Percentiles rank a stretch among this genome's conserved stretches.
phyloP scores from a whole-genome alignment of 2,888 invertebrate genomes.

The Sinodicranocentrus sp. region DNA sequence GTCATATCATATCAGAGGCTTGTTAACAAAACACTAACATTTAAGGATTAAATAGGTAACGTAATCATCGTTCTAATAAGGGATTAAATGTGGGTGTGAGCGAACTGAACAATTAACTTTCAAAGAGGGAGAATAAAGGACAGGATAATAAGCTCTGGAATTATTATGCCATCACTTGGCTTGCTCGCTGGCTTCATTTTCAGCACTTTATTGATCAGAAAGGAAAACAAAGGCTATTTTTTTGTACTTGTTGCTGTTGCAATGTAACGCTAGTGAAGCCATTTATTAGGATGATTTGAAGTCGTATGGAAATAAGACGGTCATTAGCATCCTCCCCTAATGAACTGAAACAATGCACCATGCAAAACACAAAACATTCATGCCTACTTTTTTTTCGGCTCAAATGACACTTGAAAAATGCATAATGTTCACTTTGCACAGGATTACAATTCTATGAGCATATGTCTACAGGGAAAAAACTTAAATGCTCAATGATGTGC shows the following conservation, averaged over 20 bases:
- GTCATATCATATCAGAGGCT: too few relatives aligned
- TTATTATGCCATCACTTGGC: conserved; percentile 20
- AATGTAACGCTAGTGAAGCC: not conserved
- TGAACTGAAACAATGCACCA: conserved; percentile 64
- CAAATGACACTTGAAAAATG: conserved; percentile 41
- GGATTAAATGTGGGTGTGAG: not conserved
- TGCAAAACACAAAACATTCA: conserved; percentile 44
- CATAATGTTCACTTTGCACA: conserved; percentile 11
- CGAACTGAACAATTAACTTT: conserved; percentile 33
- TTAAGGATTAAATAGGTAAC: not conserved
- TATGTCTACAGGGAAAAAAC: not conserved
- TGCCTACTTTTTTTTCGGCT: conserved; percentile 18
- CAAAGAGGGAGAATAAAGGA: conserved; percentile 45
- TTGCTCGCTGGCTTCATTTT: conserved; percentile 1
- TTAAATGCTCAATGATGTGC: not conserved
- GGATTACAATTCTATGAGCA: not conserved
- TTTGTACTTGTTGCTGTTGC: conserved; percentile 25
- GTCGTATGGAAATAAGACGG: conserved; percentile 39
- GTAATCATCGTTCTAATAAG: not conserved
- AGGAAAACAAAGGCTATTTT: not conserved
- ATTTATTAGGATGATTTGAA: conserved; percentile 23
- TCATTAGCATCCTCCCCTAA: conserved; percentile 65
- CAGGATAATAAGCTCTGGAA: conserved; percentile 48
- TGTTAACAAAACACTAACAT: conserved; percentile 30
- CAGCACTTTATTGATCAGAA: conserved; percentile 58